Conservation (phyloP, 2,113 vertebrate species). For the Hoplias malabaricus region DNA sequence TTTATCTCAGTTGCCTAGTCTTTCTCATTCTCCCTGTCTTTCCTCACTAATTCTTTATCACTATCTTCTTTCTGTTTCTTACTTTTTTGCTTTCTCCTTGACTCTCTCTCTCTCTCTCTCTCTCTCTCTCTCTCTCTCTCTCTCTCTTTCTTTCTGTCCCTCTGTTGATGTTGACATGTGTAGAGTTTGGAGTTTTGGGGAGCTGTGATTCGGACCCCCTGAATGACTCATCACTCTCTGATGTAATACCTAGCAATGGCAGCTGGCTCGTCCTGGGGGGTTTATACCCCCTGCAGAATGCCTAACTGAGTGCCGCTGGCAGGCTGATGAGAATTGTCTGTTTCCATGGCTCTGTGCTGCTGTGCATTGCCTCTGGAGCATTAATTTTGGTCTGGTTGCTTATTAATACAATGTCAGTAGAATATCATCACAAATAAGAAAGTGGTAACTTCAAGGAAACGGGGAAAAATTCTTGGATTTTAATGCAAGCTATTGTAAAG, state of each 20-base stretch:
- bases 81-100: background rate
- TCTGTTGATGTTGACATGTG: background rate
- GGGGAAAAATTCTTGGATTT: too few species aligned
- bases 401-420: background rate
- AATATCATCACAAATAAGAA: background rate
- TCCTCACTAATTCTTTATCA: background rate
- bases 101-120: background rate
- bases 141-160: background rate
- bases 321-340: background rate
- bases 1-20: background rate
- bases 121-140: background rate
- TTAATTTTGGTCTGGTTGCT: background rate
- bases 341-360: background rate
- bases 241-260: constrained; percentile 69
- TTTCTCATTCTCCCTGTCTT: background rate
- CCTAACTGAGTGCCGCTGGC: constrained; percentile 7
- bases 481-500: too few species aligned
- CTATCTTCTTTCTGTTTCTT: background rate
- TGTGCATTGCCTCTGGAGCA: background rate
- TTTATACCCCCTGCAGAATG: constrained; percentile 48
- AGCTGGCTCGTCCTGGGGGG: constrained; percentile 56
- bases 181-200: background rate
- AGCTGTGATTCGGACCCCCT: constrained; percentile 45
- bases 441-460: background rate
- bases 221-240: constrained; percentile 67